Conservation (phyloP, 2,113 vertebrate species). For the Picathartes gymnocephalus region DNA sequence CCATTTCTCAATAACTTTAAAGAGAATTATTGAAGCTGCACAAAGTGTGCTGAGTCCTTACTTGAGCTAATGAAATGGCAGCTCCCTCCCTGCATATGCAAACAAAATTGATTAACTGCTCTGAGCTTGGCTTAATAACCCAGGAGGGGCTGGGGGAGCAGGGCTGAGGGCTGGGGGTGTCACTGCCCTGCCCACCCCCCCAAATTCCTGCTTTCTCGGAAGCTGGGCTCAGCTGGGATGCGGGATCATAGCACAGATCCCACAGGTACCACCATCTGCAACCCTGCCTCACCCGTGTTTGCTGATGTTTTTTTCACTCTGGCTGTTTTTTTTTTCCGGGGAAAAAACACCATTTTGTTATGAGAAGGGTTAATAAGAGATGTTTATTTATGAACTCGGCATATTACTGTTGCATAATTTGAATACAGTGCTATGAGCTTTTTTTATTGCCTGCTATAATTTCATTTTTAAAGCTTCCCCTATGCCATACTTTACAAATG, state of each 20-base stretch:
- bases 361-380: conserved; percentile 72
- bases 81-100: conserved; percentile 45
- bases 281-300: neutral
- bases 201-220: neutral
- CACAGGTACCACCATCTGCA: neutral
- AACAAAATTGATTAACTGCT: conserved; percentile 62
- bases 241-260: neutral
- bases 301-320: neutral
- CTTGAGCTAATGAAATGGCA: conserved; percentile 67
- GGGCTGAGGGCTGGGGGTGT: neutral
- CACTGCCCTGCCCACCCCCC: neutral
- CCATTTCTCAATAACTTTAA: conserved; percentile 76
- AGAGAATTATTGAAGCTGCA: conserved; percentile 71
- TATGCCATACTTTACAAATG: conserved; percentile 78
- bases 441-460: conserved; percentile 79
- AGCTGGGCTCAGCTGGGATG: neutral
- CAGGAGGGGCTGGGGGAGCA: neutral
- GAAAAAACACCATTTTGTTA: conserved; percentile 23
- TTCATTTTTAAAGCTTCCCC: conserved; percentile 79
- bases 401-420: conserved; percentile 76
- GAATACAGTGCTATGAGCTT: conserved; percentile 77
- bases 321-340: neutral
- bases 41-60: conserved; percentile 37
- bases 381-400: conserved; percentile 81
- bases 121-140: neutral